These are phyloP conservation scores for Pedetes capensis DNA, from an alignment of 2,113 vertebrate genomes.

Conservation along the genomic window DNA sequence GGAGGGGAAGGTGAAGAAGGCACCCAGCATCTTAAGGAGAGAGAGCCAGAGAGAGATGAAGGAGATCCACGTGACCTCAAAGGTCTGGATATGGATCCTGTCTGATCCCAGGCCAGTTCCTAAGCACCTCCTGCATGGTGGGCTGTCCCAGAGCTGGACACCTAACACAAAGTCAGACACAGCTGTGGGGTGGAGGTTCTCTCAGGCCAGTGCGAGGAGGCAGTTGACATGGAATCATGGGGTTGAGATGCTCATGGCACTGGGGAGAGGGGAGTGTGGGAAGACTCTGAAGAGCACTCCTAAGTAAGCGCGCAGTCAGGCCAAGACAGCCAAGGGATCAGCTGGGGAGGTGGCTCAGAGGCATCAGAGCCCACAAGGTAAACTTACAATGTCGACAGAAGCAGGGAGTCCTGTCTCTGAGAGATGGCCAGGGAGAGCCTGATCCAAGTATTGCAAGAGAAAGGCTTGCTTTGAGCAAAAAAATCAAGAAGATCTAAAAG, in stretches of 20 bases:
- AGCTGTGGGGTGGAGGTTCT: neutral
- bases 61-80: neutral
- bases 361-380: neutral
- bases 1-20: neutral
- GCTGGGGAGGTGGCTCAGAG: neutral
- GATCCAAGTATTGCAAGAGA: neutral
- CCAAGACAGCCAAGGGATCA: neutral
- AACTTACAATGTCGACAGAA: neutral
- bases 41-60: no score
- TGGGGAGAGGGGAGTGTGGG: accelerated
- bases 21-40: accelerated
- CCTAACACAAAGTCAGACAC: neutral
- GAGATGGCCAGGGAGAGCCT: neutral
- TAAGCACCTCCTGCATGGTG: neutral
- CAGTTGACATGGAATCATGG: neutral
- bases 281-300: neutral
- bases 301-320: neutral
- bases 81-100: neutral
- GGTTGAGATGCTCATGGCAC: neutral
- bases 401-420: neutral
- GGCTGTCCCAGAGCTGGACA: neutral
- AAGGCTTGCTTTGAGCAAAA: neutral
- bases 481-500: neutral
- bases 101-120: neutral
- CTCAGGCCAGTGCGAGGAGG: neutral